Percentiles rank a stretch among this genome's conserved stretches.
Evolutionary conservation across 2,113 vertebrate species (phyloP).

Genomic region (Pseudolaguvia tuberculata): DNA sequence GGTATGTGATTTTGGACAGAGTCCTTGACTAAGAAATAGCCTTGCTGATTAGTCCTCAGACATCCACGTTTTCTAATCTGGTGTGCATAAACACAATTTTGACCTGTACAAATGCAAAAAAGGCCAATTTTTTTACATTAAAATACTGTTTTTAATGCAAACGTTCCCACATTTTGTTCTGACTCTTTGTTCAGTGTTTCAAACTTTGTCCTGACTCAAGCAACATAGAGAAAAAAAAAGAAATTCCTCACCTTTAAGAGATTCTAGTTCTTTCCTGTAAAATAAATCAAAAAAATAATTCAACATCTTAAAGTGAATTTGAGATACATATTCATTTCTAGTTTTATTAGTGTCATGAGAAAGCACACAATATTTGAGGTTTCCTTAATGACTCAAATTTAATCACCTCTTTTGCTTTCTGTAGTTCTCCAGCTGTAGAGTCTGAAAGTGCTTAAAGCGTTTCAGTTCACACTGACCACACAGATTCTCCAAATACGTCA

Average conservation of each 20-base stretch:
- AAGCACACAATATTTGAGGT: neutral
- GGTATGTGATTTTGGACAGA: too few relatives aligned
- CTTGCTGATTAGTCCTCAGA: too few relatives aligned
- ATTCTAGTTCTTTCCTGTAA: slow-evolving; percentile 84
- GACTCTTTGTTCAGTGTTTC: too few relatives aligned
- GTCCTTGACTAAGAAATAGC: too few relatives aligned
- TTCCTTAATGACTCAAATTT: neutral
- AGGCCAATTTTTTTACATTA: too few relatives aligned
- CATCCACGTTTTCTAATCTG: too few relatives aligned
- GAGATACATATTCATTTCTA: neutral
- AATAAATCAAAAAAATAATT: slow-evolving; percentile 51
- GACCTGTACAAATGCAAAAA: neutral
- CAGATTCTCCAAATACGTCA: slow-evolving; percentile 81
- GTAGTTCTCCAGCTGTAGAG: slow-evolving; percentile 78
- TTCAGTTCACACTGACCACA: slow-evolving; percentile 87
- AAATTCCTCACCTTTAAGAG: slow-evolving; percentile 82
- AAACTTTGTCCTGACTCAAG: too few relatives aligned
- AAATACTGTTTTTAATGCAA: neutral
- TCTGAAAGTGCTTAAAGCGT: slow-evolving; percentile 73
- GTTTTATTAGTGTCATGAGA: neutral
- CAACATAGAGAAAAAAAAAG: neutral
- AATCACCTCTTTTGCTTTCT: slow-evolving; percentile 86
- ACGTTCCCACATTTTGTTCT: neutral
- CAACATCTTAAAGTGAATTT: neutral
- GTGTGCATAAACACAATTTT: too few relatives aligned